Conservation (phyloP, 2,113 vertebrate species). For the Eptatretus burgeri region DNA sequence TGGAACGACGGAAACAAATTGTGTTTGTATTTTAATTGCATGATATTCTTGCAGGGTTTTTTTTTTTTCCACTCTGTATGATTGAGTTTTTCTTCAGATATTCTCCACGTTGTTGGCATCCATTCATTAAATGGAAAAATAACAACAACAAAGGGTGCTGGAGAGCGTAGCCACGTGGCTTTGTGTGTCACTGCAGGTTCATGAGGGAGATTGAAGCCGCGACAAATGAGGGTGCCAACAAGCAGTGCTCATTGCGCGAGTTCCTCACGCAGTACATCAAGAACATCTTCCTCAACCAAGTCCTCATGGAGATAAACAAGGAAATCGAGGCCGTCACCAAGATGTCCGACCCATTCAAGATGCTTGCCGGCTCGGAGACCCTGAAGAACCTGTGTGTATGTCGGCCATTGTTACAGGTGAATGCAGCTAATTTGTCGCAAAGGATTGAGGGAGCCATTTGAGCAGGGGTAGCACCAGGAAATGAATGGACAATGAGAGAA, state of each 20-base stretch:
- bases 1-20: no score
- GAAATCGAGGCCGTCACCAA: conserved; percentile 77
- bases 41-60: no score
- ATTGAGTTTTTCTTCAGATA: no score
- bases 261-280: conserved; percentile 95
- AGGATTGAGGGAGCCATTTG: no score
- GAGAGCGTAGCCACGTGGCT: background rate
- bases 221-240: conserved; percentile 45
- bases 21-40: no score
- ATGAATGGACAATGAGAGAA: no score
- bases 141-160: no score
- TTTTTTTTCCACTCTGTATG: no score
- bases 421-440: no score
- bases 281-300: conserved; percentile 75
- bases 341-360: conserved; percentile 52
- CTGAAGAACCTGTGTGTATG: conserved; percentile 74
- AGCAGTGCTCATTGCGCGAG: conserved; percentile 63
- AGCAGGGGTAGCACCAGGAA: no score
- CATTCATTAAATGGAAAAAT: no score
- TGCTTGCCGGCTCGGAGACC: conserved; percentile 59
- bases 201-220: conserved; percentile 72
- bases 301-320: conserved; percentile 76
- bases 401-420: conserved; percentile 69
- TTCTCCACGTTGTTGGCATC: no score
- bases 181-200: conserved; percentile 26